These are phyloP conservation scores for Heliconius congener DNA, from an alignment of 1,140 invertebrate genomes.

Conservation along the genomic window DNA sequence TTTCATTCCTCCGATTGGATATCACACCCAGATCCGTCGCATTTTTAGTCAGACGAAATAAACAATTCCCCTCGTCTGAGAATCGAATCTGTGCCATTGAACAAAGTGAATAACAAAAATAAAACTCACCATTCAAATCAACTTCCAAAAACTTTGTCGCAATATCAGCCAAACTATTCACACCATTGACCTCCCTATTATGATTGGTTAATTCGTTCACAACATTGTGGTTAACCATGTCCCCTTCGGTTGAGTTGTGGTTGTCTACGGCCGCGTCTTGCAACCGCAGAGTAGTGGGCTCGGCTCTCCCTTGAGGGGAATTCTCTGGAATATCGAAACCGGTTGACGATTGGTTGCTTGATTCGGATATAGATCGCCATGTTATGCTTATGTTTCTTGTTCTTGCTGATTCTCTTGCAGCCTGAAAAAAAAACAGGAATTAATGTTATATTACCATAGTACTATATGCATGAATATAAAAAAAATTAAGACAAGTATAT, in stretches of 20 bases:
- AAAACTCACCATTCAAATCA: slow-evolving; percentile 62
- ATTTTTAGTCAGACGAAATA: neutral
- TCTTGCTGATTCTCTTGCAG: slow-evolving; percentile 52
- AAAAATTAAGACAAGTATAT: neutral
- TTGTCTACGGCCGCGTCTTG: slow-evolving; percentile 50
- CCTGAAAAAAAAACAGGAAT: slow-evolving; percentile 37
- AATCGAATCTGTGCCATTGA: too few relatives aligned
- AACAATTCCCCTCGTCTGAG: too few relatives aligned
- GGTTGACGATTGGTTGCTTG: slow-evolving; percentile 74
- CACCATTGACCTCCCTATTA: slow-evolving; percentile 46
- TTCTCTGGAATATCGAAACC: slow-evolving; percentile 70
- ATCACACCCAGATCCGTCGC: too few relatives aligned
- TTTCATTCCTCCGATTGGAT: too few relatives aligned
- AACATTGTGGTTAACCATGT: slow-evolving; percentile 55
- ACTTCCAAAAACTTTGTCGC: slow-evolving; percentile 60
- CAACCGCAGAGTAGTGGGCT: slow-evolving; percentile 20
- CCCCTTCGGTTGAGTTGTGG: slow-evolving; percentile 53
- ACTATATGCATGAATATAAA: neutral
- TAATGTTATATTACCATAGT: neutral
- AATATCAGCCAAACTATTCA: slow-evolving; percentile 52
- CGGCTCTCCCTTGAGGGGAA: slow-evolving; percentile 42
- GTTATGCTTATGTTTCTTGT: slow-evolving; percentile 71
- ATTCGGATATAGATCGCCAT: slow-evolving; percentile 75
- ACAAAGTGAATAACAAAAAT: neutral
- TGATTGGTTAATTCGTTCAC: slow-evolving; percentile 47